Evolutionary conservation across 2,888 invertebrate species (phyloP).

Genomic region (Brachyopa scutellaris): DNA sequence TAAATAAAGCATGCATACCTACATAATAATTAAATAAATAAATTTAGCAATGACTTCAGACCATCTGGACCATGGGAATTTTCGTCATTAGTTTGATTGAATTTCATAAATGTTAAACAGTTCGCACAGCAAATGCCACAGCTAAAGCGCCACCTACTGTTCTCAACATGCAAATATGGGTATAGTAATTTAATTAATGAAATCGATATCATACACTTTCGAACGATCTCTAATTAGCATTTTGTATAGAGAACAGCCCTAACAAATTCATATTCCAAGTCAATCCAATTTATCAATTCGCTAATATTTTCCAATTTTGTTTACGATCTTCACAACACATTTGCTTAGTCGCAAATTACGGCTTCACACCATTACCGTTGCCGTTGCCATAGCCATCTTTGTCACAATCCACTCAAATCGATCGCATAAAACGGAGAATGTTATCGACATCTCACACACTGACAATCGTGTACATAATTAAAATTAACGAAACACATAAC

Average conservation of each 20-base stretch:
- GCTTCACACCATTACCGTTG: conserved; percentile 10
- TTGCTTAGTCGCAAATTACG: conserved; percentile 19
- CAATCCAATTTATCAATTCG: conserved; percentile 8
- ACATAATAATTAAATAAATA: too few species aligned
- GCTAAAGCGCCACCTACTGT: conserved; percentile 42
- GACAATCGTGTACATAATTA: conserved; percentile 6
- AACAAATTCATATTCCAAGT: conserved; percentile 2
- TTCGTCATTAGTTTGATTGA: background rate
- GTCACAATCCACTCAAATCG: background rate
- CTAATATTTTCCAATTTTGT: conserved; percentile 45
- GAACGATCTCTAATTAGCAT: background rate
- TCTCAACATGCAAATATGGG: conserved; percentile 28
- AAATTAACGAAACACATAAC: background rate
- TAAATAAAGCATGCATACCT: too few species aligned
- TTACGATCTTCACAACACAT: conserved; percentile 50
- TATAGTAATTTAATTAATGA: conserved; percentile 27
- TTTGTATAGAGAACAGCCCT: background rate
- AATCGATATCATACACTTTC: background rate
- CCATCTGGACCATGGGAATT: conserved; percentile 18
- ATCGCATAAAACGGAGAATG: conserved; percentile 9
- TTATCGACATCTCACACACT: background rate
- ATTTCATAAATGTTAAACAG: background rate
- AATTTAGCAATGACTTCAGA: background rate
- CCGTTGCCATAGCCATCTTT: conserved; percentile 1
- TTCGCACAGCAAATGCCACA: conserved; percentile 10